Percentiles rank a stretch among this genome's conserved stretches.
phyloP scores from a whole-genome alignment of 2,113 vertebrate species.

The Erpornis zantholeuca region DNA sequence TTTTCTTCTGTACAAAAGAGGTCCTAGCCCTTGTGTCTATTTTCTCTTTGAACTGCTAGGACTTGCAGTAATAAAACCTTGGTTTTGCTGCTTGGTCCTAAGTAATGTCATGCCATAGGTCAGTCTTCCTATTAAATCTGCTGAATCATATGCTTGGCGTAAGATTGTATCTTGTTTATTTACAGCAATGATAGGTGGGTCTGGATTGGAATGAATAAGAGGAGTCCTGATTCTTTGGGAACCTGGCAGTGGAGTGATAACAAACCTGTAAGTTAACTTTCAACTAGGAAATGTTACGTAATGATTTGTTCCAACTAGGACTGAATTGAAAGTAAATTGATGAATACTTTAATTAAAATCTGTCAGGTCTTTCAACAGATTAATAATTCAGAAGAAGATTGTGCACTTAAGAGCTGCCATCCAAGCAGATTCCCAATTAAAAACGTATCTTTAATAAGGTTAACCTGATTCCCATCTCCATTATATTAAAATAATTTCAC shows the following conservation, averaged over 20 bases:
- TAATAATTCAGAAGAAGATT: background rate
- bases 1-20: background rate
- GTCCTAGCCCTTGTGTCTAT: background rate
- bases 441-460: background rate
- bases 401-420: background rate
- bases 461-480: background rate
- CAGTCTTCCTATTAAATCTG: background rate
- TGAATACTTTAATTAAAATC: slow-evolving; percentile 1
- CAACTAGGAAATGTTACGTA: background rate
- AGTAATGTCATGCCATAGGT: background rate
- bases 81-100: background rate
- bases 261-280: slow-evolving; percentile 82
- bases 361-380: background rate
- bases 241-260: slow-evolving; percentile 94
- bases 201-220: slow-evolving; percentile 94
- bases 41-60: background rate
- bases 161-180: background rate
- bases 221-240: slow-evolving; percentile 83
- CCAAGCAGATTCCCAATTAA: background rate
- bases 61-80: background rate
- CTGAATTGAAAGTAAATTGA: background rate
- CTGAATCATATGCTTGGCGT: background rate
- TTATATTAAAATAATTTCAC: background rate
- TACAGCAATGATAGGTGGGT: slow-evolving; percentile 84
- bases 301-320: background rate